Conservation (phyloP, 2,113 vertebrate species). For the Vireo altiloquus region DNA sequence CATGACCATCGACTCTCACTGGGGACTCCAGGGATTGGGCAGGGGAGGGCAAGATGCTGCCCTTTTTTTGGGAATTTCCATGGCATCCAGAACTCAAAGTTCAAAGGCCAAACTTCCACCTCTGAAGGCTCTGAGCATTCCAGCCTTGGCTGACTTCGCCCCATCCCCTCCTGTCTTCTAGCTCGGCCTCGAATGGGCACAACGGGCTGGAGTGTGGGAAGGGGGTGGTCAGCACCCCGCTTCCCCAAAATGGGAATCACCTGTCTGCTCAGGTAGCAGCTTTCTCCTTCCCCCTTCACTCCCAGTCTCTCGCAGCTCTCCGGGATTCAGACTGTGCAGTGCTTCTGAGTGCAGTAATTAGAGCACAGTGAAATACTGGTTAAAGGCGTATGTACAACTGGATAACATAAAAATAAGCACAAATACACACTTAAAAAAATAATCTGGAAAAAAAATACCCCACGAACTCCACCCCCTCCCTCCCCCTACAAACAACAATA, state of each 20-base stretch:
- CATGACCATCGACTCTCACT: neutral
- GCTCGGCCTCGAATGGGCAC: neutral
- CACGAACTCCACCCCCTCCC: neutral
- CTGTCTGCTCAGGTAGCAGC: conserved; percentile 84
- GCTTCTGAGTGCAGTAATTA: conserved; percentile 83
- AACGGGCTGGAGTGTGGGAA: neutral
- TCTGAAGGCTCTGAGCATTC: neutral
- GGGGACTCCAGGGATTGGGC: neutral
- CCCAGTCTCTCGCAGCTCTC: conserved; percentile 32
- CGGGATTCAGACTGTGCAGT: conserved; percentile 75
- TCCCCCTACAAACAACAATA: neutral
- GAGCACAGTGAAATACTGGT: conserved; percentile 88
- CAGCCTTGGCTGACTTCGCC: neutral
- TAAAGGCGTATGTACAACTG: conserved; percentile 75
- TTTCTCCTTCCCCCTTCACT: neutral
- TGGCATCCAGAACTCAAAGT: neutral
- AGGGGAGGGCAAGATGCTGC: neutral
- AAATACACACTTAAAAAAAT: conserved; percentile 59
- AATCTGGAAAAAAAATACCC: conserved; percentile 9
- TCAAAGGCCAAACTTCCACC: neutral
- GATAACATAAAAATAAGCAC: conserved; percentile 70
- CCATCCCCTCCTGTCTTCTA: neutral
- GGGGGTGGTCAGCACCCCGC: neutral
- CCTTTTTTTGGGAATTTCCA: neutral
- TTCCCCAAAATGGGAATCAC: conserved; percentile 61